Base-by-base conservation (phyloP, 2,797 vertebrate genomes). In the Chaunax sp. region DNA sequence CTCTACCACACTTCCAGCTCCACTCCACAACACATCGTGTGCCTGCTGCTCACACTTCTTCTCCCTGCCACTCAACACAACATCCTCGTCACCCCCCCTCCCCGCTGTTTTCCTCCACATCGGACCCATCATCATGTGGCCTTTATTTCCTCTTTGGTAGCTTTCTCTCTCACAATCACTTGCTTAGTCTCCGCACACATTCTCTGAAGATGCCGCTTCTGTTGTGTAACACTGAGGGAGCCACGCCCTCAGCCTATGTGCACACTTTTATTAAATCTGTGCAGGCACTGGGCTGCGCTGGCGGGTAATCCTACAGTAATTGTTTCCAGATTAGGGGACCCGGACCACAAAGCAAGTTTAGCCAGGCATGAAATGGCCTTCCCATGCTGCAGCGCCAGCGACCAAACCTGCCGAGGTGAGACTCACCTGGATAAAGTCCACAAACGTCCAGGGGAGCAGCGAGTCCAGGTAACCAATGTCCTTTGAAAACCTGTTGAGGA, bases 381-480 rank as follows among this genome's bases (percentile, higher is more conserved):
- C 90, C 92, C 84, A 81, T 87, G 86, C 89, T 80, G 85, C 77
- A 81, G 83, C 62, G 77, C 83, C 77, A 78, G 86, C 84, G 43
- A 79, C 89, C 88, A 86, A 89, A 91, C 90, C 88, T 90, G 90
- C 77, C 84, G 88, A 90, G 90, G 84, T 74, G 90, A 89, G 87
- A 83, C 75, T 96, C 96, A 98, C 97, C 97, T 98, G 97, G 84
- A 94, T 71, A 25, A 98, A 98, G 92, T 98, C 98, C 91, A 97
- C 91, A 94, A 96, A 95, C 0, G 97, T 98, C 93, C 96, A 88
- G 1, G 96, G 96, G 78, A 97, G 94, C 77, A 96, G 88, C 53
- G 97, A 96, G 91, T 99, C 97, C 94, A 99, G 92, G 64, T 98
- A 96, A 84, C 97, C 97, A 56, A 97, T 95, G 93, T 98, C 97